Base-by-base conservation (phyloP, 2,888 invertebrate species). In the Lagria hirta region DNA sequence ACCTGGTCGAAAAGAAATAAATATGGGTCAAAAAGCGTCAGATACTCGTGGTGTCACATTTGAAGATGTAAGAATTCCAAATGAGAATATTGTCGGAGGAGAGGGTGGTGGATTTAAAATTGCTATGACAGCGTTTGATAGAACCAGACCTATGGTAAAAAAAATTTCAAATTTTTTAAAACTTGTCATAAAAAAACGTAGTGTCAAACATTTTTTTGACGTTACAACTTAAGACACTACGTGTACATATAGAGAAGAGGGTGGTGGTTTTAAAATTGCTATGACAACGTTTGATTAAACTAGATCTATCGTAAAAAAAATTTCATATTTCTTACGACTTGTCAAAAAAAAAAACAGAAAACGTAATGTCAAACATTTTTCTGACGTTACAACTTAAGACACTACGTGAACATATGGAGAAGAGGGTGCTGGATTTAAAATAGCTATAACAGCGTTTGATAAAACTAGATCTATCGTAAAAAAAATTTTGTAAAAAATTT, bases 371-470 rank as follows among this genome's bases (percentile, higher is more conserved):
- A n/a, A n/a, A n/a, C n/a, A 18, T 6, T 6, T 18, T 6, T 18
- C 5, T 6, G 7, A 18, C 18, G 5, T 18, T 4, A n/a, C n/a
- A n/a, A n/a, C n/a, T n/a, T n/a, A 18, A 18, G 5, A 18, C 5
- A 18, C 18, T 18, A 18, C 5, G 7, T 4, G n/a, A n/a, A n/a
- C n/a, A n/a, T n/a, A n/a, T n/a, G 75, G 86, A 32, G 84, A 80
- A 2, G 95, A 94, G 74, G 97, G 97, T 1, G 83, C 84, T 24
- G 98, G 98, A 13, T 98, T 98, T 73, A 95, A 93, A 75, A 88
- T 98, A 63, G 95, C 95, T 6, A 98, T 97, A 97, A 86, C 86
- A 24, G 91, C 94, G 1, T 98, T 98, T 68, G 96, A 97, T 72
- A 36, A 36, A 3, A 12, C 16, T 2, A 5, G 36, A 4, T 15